These are phyloP conservation scores for Sympetrum striolatum DNA, from an alignment of 2,888 invertebrate species.

Conservation along the genomic window DNA sequence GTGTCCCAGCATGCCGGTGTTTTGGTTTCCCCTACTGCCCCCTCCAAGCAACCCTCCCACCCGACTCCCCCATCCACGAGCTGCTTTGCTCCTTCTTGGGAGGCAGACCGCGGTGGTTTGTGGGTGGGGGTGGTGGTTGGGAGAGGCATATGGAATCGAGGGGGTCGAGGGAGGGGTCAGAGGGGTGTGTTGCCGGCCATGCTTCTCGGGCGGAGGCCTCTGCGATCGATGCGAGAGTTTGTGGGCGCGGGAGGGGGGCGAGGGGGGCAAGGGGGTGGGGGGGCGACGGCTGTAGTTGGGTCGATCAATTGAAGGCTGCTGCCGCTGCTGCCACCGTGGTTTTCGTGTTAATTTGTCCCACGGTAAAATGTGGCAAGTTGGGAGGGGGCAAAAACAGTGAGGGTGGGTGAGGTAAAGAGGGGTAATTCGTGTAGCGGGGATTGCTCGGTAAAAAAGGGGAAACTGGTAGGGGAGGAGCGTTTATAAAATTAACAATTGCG, in stretches of 20 bases:
- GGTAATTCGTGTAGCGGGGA: background rate
- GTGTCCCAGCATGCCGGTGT: background rate
- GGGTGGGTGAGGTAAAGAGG: background rate
- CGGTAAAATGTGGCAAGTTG: constrained; percentile 42
- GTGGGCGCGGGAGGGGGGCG: background rate
- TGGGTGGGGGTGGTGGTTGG: background rate
- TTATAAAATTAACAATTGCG: background rate
- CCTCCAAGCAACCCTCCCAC: background rate
- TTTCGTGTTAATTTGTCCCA: constrained; percentile 44
- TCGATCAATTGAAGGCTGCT: constrained; percentile 43
- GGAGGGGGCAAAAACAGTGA: background rate
- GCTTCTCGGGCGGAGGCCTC: background rate
- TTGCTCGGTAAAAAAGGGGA: background rate
- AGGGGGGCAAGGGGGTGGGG: background rate
- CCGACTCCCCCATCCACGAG: background rate
- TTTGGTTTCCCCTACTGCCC: background rate
- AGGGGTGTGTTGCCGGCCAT: constrained; percentile 35
- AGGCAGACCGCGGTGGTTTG: background rate
- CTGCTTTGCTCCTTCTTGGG: background rate
- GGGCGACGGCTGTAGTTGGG: constrained; percentile 38
- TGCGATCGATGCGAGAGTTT: constrained; percentile 13
- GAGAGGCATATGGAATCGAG: background rate
- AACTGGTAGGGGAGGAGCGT: background rate
- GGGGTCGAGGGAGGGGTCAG: background rate
- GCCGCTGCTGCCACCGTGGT: constrained; percentile 37